Evolutionary conservation across 2,888 invertebrate species (phyloP).

Genomic region (Zelleria hepariella): DNA sequence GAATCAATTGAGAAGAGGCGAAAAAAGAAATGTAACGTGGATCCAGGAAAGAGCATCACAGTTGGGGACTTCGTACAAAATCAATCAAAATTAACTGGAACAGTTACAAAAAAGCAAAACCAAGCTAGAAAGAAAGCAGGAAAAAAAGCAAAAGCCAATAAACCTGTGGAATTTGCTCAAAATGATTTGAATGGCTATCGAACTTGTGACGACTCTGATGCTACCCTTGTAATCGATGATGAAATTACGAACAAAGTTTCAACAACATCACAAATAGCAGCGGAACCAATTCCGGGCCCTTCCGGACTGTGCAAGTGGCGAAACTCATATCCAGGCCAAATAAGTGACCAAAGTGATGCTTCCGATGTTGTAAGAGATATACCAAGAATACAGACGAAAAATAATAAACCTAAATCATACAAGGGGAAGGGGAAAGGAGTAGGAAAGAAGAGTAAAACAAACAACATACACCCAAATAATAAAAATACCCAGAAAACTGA

Average conservation of each 20-base stretch:
- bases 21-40: conserved; percentile 1
- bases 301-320: background rate
- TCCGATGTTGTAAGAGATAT: conserved; percentile 2
- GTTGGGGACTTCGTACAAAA: background rate
- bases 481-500: no score
- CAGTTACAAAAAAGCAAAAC: background rate
- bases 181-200: background rate
- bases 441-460: background rate
- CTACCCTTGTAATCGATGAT: background rate
- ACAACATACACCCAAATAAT: no score
- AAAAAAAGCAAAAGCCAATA: background rate
- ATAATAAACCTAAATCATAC: background rate
- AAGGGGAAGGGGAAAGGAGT: background rate
- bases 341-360: background rate
- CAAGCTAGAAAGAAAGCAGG: background rate
- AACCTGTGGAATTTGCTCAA: no score
- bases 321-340: background rate
- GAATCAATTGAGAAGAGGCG: background rate
- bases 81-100: no score
- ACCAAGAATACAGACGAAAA: background rate
- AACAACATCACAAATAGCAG: no score
- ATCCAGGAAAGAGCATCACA: background rate
- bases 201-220: background rate
- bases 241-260: background rate
- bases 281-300: background rate